Base-by-base conservation (phyloP, 2,113 vertebrate species). In the Hyperopisus bebe region DNA sequence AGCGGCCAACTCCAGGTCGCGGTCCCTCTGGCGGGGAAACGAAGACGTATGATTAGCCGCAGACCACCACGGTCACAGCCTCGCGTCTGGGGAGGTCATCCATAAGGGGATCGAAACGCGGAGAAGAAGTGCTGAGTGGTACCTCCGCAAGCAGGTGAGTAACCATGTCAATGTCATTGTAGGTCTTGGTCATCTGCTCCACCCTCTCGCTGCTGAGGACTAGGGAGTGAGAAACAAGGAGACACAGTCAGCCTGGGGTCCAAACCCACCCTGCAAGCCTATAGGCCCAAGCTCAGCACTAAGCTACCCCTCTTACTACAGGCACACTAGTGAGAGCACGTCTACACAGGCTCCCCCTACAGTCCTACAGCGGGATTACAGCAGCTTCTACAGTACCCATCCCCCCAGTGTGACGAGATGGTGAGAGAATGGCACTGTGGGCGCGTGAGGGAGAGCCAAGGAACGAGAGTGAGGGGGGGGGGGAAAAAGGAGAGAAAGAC, bases 1-100 rank as follows among this genome's bases (percentile, higher is more conserved):
- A 62, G 98, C 98, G 5, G 98, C 98, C 89, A 99, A 94, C 92
- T 99, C 98, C 94, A 99, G 94, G 94, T 99, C 98, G 84, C 97
- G 96, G 94, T 99, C 98, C 62, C 97, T 96, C 98, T 99, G 95
- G 27, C 24, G 0, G 84, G 91, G 91, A 24, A 0, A 92, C 3
- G 77, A 1, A 87, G 90, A 35, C 11, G 74, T n/a, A 74, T n/a
- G 35, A 9, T 39, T 80, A 91, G 91, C 31, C 0, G 92, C 2
- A 86, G 91, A 77, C 39, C 27, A 51, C 35, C 35, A 24, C 47
- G 31, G 13, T 66, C 50, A 27, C 5, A 21, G 48, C 62, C 62
- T 66, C 24, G 62, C 55, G 3, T 11, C 62, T 27, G n/a, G n/a
- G 35, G 44, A 24, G 31, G 8, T 3, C 24, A 3, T 8, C 39